Evolutionary conservation across 2,888 invertebrate genomes (phyloP), one percentile per base, ranked within the genome.

Genomic region (Pasiphila rectangulata): DNA sequence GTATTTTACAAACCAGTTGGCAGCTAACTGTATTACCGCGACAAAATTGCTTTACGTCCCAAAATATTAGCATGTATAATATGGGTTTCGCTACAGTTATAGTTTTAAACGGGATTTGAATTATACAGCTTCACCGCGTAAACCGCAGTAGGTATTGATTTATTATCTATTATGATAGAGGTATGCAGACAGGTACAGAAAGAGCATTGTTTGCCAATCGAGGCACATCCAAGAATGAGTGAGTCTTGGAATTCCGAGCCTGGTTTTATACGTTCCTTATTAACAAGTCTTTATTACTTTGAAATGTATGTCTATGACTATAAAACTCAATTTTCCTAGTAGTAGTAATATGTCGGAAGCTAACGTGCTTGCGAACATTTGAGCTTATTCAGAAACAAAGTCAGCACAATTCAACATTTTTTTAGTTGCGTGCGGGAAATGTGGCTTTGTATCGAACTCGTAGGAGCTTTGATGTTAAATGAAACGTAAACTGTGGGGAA

Each of bases 171-270:
- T 53, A 61, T 60, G 59, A 60, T 59, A 66, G n/a, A n/a, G n/a
- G n/a, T 57, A 61, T 59, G 53, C 54, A 61, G 61, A 57, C 52
- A 46, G 59, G 58, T 58, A 59, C 64, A 66, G 67, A 68, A 68
- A 66, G 60, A 62, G 73, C 63, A 72, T 69, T 79, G 79, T 78
- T 79, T 75, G 79, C 76, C 76, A 83, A 82, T 83, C 82, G 81
- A 69, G 65, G 67, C 67, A 71, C 70, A 74, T 74, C 71, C 63
- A 57, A 54, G 54, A 17, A 52, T 52, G 55, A 52, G 47, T 55
- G 45, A 48, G 32, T 46, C 45, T 54, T 46, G 46, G 59, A 56
- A 59, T 58, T 56, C 54, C 52, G 35, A 39, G 40, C 40, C 53
- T 47, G 51, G 52, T 54, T 56, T 49, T 51, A 53, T 56, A 41